Conservation (phyloP, 2,888 invertebrate species). For the Chrysomela aeneicollis region DNA sequence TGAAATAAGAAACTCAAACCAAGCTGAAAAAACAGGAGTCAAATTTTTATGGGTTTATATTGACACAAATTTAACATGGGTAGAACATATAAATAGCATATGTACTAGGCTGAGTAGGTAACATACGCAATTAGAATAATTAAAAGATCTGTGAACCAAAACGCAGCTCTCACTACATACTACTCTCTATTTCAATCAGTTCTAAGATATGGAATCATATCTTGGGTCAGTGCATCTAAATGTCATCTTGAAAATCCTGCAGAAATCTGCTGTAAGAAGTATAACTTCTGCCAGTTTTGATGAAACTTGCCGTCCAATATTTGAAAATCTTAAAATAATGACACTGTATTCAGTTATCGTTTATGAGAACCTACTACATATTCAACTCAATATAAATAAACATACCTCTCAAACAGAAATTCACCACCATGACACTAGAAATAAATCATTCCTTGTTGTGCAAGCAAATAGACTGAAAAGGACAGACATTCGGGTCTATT, state of each 20-base stretch:
- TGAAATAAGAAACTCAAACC: too few relatives aligned
- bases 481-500: too few relatives aligned
- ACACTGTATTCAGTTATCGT: conserved; percentile 11
- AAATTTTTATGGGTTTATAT: too few relatives aligned
- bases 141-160: not conserved
- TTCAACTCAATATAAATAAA: conserved; percentile 2
- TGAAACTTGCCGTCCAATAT: conserved; percentile 13
- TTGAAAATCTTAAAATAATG: conserved; percentile 2
- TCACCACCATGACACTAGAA: conserved; percentile 1
- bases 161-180: not conserved
- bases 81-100: too few relatives aligned
- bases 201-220: conserved; percentile 7
- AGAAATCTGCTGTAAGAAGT: conserved; percentile 12
- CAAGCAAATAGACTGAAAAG: conserved; percentile 11
- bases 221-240: not conserved
- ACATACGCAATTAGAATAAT: not conserved
- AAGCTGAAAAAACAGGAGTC: too few relatives aligned
- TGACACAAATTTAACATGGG: too few relatives aligned
- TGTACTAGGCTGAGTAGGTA: not conserved
- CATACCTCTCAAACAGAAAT: conserved; percentile 7
- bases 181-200: not conserved
- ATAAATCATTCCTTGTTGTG: conserved; percentile 7
- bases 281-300: conserved; percentile 6
- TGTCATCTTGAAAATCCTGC: conserved; percentile 5
- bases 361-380: conserved; percentile 5